Percentiles rank a stretch among this genome's conserved stretches.
Evolutionary conservation across 2,113 vertebrate species (phyloP).

Genomic region (Cyanocitta stelleri): DNA sequence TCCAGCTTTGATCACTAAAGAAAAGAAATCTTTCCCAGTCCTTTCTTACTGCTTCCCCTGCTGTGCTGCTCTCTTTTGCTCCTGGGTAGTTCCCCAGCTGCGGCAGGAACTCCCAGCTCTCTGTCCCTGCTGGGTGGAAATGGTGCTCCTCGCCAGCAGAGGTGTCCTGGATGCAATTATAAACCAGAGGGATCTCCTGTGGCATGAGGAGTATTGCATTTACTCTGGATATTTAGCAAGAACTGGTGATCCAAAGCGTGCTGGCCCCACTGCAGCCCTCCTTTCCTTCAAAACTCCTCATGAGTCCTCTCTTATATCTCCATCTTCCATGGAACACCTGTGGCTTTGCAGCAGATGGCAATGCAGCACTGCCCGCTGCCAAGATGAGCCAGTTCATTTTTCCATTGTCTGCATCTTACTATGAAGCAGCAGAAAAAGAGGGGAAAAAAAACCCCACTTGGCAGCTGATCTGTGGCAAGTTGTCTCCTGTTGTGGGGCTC

Average conservation of each 20-base stretch:
- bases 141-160: not conserved
- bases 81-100: not conserved
- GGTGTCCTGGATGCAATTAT: not conserved
- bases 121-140: not conserved
- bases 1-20: not conserved
- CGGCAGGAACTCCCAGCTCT: not conserved
- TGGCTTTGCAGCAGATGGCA: slow-evolving; percentile 46
- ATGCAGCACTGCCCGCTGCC: not conserved
- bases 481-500: not conserved
- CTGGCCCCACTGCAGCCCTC: not conserved
- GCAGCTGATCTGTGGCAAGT: not conserved
- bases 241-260: not conserved
- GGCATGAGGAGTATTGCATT: not conserved
- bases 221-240: not conserved
- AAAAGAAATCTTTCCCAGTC: not conserved
- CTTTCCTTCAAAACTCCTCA: not conserved
- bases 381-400: not conserved
- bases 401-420: slow-evolving; percentile 2
- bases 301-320: not conserved
- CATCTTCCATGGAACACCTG: not conserved
- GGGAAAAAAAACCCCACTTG: not conserved
- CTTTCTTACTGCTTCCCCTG: not conserved
- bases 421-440: slow-evolving; percentile 8
- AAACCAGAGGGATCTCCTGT: not conserved
- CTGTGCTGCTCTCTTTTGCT: not conserved